A percentile compares a stretch with the other conserved stretches of the same genome.
Conservation (phyloP, 2,113 vertebrate genomes). For the Mobula hypostoma region DNA sequence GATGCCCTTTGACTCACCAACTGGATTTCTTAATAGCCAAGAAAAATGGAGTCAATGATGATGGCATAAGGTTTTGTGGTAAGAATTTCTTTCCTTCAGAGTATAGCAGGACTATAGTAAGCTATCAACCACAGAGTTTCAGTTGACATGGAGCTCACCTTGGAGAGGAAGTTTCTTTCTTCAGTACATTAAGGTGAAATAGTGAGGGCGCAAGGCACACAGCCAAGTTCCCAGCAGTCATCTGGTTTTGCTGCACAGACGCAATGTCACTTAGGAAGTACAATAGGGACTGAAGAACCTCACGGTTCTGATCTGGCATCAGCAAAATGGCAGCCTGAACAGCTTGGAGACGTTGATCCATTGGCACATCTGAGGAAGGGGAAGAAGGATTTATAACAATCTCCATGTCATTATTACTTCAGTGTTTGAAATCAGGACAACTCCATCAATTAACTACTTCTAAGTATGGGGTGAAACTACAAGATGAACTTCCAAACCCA, state of each 20-base stretch:
- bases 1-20: not conserved
- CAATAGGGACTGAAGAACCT: slow-evolving; percentile 77
- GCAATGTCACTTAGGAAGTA: slow-evolving; percentile 80
- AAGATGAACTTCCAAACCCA: not conserved
- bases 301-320: slow-evolving; percentile 74
- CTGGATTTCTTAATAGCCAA: not conserved
- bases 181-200: slow-evolving; percentile 76
- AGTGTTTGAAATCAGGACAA: not conserved
- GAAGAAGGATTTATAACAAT: not conserved
- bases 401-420: not conserved
- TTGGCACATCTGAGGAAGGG: slow-evolving; percentile 58
- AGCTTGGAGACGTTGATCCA: slow-evolving; percentile 67
- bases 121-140: not conserved
- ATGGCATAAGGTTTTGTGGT: too few relatives aligned
- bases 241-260: slow-evolving; percentile 72
- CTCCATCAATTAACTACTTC: not conserved
- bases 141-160: slow-evolving; percentile 51
- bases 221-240: slow-evolving; percentile 73
- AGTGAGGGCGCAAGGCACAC: slow-evolving; percentile 78
- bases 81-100: not conserved
- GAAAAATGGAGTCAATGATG: not conserved
- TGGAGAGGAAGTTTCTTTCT: slow-evolving; percentile 67
- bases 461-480: not conserved
- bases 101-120: too few relatives aligned
- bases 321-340: slow-evolving; percentile 67